These are phyloP conservation scores for Mactromeris polynyma DNA, from an alignment of 2,888 invertebrate species.

Conservation along the genomic window DNA sequence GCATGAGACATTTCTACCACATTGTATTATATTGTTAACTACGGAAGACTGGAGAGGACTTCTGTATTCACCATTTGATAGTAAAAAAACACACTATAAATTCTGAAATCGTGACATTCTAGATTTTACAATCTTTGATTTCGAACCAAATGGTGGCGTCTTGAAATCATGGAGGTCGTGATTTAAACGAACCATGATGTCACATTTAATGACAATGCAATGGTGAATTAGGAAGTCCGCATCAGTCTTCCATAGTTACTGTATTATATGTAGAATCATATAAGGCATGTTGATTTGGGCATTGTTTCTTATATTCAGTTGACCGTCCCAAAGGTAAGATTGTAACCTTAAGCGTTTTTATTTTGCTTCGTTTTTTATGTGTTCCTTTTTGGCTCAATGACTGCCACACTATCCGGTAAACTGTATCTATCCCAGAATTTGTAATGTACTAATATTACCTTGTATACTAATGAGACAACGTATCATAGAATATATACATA, in stretches of 20 bases:
- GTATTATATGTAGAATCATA: background rate
- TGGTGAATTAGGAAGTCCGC: no score
- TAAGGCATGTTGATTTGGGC: constrained; percentile 32
- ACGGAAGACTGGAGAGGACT: no score
- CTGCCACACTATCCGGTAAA: constrained; percentile 22
- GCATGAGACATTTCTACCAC: no score
- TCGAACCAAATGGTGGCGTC: no score
- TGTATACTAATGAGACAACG: background rate
- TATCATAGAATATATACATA: background rate
- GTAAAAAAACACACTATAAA: no score
- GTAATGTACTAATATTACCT: constrained; percentile 26
- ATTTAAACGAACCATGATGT: no score
- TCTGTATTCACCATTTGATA: no score
- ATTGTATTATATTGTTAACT: no score
- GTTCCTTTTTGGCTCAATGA: constrained; percentile 36
- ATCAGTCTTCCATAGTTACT: background rate
- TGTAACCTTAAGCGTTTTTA: constrained; percentile 32
- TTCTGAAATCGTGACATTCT: no score
- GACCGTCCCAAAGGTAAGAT: constrained; percentile 29
- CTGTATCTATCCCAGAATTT: constrained; percentile 31
- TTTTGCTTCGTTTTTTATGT: constrained; percentile 44
- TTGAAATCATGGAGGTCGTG: no score
- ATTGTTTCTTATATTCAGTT: constrained; percentile 42
- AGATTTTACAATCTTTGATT: no score
- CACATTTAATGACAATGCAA: no score